These are phyloP conservation scores for Rhea pennata DNA, from an alignment of 2,113 vertebrate species.

Conservation along the genomic window DNA sequence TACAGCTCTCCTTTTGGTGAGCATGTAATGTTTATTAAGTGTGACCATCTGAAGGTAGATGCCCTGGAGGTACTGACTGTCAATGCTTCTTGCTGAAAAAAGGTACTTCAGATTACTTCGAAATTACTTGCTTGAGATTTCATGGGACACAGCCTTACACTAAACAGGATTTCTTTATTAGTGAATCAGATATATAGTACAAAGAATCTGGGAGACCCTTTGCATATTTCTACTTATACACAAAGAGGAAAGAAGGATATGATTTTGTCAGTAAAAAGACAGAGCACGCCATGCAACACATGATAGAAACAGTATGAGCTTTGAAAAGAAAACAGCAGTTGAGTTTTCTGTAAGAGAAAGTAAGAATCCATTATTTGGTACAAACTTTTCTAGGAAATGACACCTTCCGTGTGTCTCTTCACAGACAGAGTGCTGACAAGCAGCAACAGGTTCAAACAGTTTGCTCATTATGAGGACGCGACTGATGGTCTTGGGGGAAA, in stretches of 20 bases:
- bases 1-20: neutral
- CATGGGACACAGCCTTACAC: neutral
- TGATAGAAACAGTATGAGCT: neutral
- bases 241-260: neutral
- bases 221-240: neutral
- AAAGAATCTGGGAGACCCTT: neutral
- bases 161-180: neutral
- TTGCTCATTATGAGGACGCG: neutral
- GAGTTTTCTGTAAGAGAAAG: neutral
- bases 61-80: neutral
- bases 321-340: neutral
- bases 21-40: neutral
- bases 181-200: neutral
- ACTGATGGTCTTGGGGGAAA: neutral
- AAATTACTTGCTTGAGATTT: neutral
- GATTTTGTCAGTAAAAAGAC: neutral
- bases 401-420: neutral
- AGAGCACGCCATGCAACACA: neutral
- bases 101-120: neutral
- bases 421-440: neutral
- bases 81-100: neutral
- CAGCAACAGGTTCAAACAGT: neutral
- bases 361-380: neutral
- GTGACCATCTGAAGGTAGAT: neutral
- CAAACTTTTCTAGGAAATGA: neutral